phyloP scores from a whole-genome alignment of 2,797 vertebrate genomes.

The Merluccius polli region DNA sequence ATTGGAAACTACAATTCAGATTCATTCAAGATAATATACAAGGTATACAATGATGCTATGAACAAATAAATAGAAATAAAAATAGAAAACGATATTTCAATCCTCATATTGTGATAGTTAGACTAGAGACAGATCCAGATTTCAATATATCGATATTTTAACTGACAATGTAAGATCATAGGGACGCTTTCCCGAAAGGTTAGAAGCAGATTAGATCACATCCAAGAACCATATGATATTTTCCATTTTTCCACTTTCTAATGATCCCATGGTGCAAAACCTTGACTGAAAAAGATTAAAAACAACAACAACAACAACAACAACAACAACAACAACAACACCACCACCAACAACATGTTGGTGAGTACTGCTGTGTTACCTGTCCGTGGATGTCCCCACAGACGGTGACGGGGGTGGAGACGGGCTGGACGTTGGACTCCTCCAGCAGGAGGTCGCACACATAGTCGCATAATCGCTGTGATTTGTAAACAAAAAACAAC shows the following conservation, averaged over 20 bases:
- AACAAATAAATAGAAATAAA: conserved; percentile 1
- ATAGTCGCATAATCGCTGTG: conserved; percentile 84
- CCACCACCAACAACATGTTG: not conserved
- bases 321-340: too few relatives aligned
- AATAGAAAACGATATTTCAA: not conserved
- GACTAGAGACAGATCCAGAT: not conserved
- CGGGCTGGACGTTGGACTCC: conserved; percentile 87
- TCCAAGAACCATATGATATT: too few relatives aligned
- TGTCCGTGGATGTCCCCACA: conserved; percentile 89
- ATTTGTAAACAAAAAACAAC: conserved; percentile 1
- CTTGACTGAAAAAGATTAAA: not conserved
- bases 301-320: too few relatives aligned
- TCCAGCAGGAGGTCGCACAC: conserved; percentile 86
- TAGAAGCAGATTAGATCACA: too few relatives aligned
- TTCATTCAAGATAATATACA: not conserved
- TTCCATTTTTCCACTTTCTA: too few relatives aligned
- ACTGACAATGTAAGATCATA: not conserved
- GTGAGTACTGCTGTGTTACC: conserved; percentile 52
- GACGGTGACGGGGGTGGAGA: conserved; percentile 86
- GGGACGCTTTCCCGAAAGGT: too few relatives aligned
- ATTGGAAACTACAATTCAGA: not conserved
- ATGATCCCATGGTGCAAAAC: too few relatives aligned
- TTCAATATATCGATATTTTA: too few relatives aligned
- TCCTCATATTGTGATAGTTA: not conserved
- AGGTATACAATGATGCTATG: not conserved